Conservation (phyloP, 92 coral and sea anemone genomes). For the Siderastrea radians region DNA sequence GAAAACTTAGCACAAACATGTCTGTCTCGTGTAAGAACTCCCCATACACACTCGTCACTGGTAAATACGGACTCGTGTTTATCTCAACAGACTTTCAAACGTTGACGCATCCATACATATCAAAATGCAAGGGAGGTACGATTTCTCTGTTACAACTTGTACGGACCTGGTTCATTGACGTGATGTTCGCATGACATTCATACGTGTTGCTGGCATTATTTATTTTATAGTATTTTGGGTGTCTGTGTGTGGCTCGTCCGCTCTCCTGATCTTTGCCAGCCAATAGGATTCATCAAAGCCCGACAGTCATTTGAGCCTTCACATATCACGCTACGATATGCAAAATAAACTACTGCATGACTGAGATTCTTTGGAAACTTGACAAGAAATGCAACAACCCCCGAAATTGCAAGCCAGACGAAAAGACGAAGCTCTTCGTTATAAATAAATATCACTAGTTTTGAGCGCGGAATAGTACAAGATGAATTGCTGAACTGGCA, state of each 20-base stretch:
- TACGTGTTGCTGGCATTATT: no score
- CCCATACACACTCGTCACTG: neutral
- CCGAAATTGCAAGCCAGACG: neutral
- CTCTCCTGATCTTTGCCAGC: conserved; percentile 43
- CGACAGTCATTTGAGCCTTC: conserved; percentile 1
- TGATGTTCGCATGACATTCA: conserved; percentile 4
- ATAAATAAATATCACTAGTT: neutral
- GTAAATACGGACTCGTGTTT: neutral
- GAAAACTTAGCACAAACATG: conserved; percentile 14
- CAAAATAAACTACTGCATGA: neutral
- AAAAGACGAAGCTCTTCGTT: neutral
- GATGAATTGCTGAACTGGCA: neutral
- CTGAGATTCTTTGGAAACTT: neutral
- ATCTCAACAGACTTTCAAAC: neutral
- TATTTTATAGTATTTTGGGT: neutral
- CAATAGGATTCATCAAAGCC: conserved; percentile 9
- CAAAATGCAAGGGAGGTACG: neutral
- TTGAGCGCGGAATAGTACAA: no score
- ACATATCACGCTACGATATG: neutral
- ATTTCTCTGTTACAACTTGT: neutral
- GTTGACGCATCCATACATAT: neutral
- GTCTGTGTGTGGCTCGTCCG: neutral
- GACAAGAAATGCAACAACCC: neutral
- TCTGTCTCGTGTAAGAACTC: neutral
- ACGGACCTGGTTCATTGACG: neutral